Conservation (phyloP, 2,888 invertebrate species). For the Lacanobia wlatinum region DNA sequence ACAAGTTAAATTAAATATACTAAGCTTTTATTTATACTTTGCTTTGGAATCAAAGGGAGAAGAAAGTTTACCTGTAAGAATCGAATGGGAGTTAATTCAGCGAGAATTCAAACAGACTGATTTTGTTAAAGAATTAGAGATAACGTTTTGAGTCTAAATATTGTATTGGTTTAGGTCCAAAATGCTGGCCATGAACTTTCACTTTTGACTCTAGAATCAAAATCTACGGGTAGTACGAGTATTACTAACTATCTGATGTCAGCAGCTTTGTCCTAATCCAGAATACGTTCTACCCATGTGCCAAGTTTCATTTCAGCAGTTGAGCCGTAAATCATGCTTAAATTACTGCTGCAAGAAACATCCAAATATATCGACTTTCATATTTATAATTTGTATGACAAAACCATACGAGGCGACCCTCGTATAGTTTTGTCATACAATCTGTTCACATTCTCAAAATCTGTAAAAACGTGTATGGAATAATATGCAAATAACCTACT, state of each 20-base stretch:
- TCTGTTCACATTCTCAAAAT: too few relatives aligned
- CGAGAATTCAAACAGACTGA: neutral
- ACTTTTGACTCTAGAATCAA: neutral
- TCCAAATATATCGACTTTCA: too few relatives aligned
- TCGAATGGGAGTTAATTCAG: constrained; percentile 10
- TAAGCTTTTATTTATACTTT: neutral
- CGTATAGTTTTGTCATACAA: too few relatives aligned
- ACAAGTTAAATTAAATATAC: constrained; percentile 16
- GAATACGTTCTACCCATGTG: too few relatives aligned
- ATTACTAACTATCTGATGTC: neutral
- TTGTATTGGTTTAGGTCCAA: neutral
- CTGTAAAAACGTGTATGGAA: too few relatives aligned
- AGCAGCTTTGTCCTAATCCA: neutral
- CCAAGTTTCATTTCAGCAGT: too few relatives aligned
- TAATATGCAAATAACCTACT: too few relatives aligned
- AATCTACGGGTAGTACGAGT: neutral
- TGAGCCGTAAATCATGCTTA: too few relatives aligned
- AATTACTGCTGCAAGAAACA: too few relatives aligned
- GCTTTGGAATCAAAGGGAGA: neutral
- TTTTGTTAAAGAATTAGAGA: neutral
- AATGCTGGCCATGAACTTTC: neutral
- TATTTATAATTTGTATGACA: too few relatives aligned
- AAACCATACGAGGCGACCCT: too few relatives aligned
- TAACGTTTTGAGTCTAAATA: neutral
- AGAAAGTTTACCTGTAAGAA: constrained; percentile 13